phyloP scores from a whole-genome alignment of 2,113 vertebrate genomes.

The Tenrec ecaudatus region DNA sequence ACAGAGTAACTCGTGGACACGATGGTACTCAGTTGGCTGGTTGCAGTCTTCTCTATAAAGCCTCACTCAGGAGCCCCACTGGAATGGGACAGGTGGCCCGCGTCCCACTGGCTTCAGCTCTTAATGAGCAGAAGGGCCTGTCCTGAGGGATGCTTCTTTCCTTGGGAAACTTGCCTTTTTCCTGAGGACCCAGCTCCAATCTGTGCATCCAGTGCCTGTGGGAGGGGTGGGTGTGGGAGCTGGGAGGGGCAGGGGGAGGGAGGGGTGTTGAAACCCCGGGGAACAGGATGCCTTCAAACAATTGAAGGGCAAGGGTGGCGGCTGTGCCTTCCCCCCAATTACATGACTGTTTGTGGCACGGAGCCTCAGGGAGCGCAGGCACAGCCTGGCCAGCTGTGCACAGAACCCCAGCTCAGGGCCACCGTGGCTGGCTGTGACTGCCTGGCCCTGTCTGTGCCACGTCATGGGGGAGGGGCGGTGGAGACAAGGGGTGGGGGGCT shows the following conservation, averaged over 20 bases:
- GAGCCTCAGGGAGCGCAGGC: not conserved
- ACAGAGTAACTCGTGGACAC: not conserved
- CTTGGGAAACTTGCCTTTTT: not conserved
- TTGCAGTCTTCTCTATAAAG: not conserved
- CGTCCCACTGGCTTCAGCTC: not conserved
- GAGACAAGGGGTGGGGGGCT: no score
- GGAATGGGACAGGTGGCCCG: accelerated
- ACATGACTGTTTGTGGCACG: not conserved
- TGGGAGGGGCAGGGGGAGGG: not conserved
- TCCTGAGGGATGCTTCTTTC: no score
- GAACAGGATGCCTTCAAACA: not conserved
- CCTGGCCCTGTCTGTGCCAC: not conserved
- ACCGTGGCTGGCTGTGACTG: not conserved
- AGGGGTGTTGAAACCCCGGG: not conserved
- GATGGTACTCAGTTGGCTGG: no score
- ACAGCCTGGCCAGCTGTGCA: accelerated
- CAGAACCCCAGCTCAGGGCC: not conserved
- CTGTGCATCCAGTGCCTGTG: not conserved
- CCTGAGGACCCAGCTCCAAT: not conserved
- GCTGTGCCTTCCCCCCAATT: constrained; percentile 41
- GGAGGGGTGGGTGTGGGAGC: not conserved
- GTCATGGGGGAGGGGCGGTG: accelerated
- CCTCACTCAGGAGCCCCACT: accelerated
- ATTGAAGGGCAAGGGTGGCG: not conserved
- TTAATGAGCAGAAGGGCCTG: not conserved